Percentiles rank a stretch among this genome's conserved stretches.
These are phyloP conservation scores for Hesperophylax magnus DNA, from an alignment of 1,140 invertebrate species.

Conservation along the genomic window DNA sequence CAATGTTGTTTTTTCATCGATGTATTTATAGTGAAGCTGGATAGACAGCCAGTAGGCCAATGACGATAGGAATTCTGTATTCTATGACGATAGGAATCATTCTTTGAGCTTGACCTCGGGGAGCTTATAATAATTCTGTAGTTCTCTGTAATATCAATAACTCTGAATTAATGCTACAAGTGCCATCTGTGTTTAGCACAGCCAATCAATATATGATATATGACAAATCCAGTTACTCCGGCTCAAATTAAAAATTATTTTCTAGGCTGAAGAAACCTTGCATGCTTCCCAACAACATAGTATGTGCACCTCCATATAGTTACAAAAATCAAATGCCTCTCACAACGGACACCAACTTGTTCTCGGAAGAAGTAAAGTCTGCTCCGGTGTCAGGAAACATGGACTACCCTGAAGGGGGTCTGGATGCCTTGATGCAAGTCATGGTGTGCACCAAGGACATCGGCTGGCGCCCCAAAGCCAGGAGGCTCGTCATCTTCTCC, in stretches of 20 bases:
- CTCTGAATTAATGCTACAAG: too few relatives aligned
- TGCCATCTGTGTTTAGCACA: too few relatives aligned
- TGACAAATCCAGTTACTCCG: too few relatives aligned
- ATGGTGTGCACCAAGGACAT: constrained; percentile 76
- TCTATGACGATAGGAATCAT: too few relatives aligned
- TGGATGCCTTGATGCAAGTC: constrained; percentile 86
- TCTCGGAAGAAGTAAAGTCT: constrained; percentile 72
- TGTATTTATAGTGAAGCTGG: too few relatives aligned
- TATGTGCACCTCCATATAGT: constrained; percentile 89
- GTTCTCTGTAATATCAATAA: too few relatives aligned
- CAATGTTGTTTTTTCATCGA: too few relatives aligned
- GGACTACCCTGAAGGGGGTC: constrained; percentile 82
- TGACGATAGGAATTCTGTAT: too few relatives aligned
- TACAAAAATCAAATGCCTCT: constrained; percentile 89
- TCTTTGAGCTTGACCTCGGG: too few relatives aligned
- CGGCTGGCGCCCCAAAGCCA: constrained; percentile 75
- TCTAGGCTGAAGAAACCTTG: constrained; percentile 79
- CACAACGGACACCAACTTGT: constrained; percentile 77
- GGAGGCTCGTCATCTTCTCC: constrained; percentile 75
- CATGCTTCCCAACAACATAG: constrained; percentile 56
- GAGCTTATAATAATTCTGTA: too few relatives aligned
- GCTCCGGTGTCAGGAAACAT: constrained; percentile 78
- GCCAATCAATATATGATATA: too few relatives aligned
- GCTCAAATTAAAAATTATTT: constrained; percentile 31
- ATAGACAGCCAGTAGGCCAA: too few relatives aligned